These are phyloP conservation scores for Typhlichthys eigenmanni DNA, from an alignment of 2,797 vertebrate genomes.

Conservation along the genomic window DNA sequence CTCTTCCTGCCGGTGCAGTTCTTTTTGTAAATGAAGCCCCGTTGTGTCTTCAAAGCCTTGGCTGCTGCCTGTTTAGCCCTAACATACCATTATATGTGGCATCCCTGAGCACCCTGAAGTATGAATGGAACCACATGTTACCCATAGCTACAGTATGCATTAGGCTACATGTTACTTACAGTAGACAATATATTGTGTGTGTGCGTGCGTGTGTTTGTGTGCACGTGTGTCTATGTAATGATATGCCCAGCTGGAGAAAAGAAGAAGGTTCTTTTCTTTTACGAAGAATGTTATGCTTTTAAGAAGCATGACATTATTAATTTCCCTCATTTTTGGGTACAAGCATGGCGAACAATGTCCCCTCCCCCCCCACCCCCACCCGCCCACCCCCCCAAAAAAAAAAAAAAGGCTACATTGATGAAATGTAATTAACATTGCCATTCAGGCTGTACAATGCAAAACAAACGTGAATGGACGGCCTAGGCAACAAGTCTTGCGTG, in stretches of 20 bases:
- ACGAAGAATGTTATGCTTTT: conserved; percentile 3
- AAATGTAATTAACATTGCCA: too few relatives aligned
- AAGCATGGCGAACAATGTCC: not conserved
- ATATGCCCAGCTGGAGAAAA: conserved; percentile 9
- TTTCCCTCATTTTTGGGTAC: conserved; percentile 52
- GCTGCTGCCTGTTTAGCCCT: conserved; percentile 65
- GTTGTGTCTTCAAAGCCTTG: conserved; percentile 63
- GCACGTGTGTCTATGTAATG: conserved; percentile 6
- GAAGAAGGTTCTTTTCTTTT: too few relatives aligned
- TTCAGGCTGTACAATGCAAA: too few relatives aligned
- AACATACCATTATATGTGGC: conserved; percentile 70
- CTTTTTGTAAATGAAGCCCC: conserved; percentile 51
- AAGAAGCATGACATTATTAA: conserved; percentile 61
- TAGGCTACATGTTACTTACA: conserved; percentile 62
- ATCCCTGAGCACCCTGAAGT: conserved; percentile 51
- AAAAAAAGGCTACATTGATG: too few relatives aligned
- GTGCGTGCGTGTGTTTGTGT: conserved; percentile 18
- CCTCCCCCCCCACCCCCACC: too few relatives aligned
- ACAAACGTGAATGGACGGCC: too few relatives aligned
- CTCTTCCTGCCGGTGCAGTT: conserved; percentile 45
- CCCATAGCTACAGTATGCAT: conserved; percentile 47
- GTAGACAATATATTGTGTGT: conserved; percentile 33
- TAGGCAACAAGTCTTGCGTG: too few relatives aligned
- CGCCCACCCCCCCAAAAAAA: too few relatives aligned
- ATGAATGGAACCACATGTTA: conserved; percentile 70